Evolutionary conservation across 2,113 vertebrate species (phyloP), one percentile per base, ranked within the genome.

Genomic region (Scartelaos histophorus): DNA sequence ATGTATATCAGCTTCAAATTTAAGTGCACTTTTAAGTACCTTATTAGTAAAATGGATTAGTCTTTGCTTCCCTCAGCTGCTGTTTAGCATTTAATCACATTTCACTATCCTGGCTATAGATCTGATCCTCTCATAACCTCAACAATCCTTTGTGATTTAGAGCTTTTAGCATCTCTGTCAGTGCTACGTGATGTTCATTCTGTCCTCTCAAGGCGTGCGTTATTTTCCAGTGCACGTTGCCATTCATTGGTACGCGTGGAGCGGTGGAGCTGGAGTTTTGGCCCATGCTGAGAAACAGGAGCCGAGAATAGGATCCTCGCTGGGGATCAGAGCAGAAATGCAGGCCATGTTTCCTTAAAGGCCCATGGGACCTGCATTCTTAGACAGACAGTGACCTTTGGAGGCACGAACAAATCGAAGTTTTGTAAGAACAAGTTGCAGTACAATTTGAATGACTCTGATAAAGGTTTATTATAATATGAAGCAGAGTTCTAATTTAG

Each of bases 221-320:
- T 57, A 54, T 45, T 69, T 66, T 19, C 1, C 0, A 25, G 3
- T 13, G 10, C 47, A 24, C 34, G 54, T 58, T 69, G 51, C 35
- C 19, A 15, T 34, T 29, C 70, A 46, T 11, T 64, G 34, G 34
- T 47, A 24, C 64, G 19, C 66, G 29, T 24, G 13, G 61, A 60
- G 43, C 49, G 70, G 43, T 45, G 38, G 60, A 69, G 66, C 69
- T 49, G 34, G 9, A 64, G 46, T 64, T 78, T 69, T 46, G 72
- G 73, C 68, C 54, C 68, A 51, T 70, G 66, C 73, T 74, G 71
- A 61, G 89, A 83, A 85, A 88, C 35, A 43, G 64, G 86, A 82
- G 80, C 74, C 68, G 65, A 81, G n/a, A 81, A 84, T 73, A 45
- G 47, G 82, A 88, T 86, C 82, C 79, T 85, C 79, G 66, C 75